A percentile compares a stretch with the other conserved stretches of the same genome.
phyloP scores from a whole-genome alignment of 2,888 invertebrate species.

The Octodonta nipae region DNA sequence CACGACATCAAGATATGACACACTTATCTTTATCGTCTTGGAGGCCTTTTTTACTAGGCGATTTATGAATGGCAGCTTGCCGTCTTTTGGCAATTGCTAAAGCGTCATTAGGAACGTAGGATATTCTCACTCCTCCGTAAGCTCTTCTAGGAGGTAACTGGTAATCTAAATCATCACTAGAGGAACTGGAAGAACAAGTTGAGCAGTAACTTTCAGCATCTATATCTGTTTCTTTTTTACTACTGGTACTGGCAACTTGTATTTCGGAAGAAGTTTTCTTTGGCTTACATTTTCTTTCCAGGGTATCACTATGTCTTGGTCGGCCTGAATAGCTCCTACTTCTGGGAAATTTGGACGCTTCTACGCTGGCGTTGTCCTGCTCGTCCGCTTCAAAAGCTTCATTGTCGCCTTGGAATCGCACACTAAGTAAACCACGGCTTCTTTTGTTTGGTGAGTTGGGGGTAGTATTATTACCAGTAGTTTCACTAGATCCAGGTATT shows the following conservation, averaged over 20 bases:
- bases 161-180: constrained; percentile 78
- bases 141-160: constrained; percentile 70
- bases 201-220: constrained; percentile 74
- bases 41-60: constrained; percentile 28
- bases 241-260: constrained; percentile 26
- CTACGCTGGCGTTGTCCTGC: constrained; percentile 26
- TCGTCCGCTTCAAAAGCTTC: constrained; percentile 36
- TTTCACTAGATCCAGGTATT: constrained; percentile 26
- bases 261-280: constrained; percentile 30
- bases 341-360: constrained; percentile 34
- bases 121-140: constrained; percentile 78
- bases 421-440: constrained; percentile 35
- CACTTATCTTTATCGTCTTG: constrained; percentile 59
- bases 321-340: constrained; percentile 43
- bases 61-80: constrained; percentile 35
- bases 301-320: constrained; percentile 27
- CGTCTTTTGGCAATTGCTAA: constrained; percentile 67
- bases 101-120: constrained; percentile 86
- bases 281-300: constrained; percentile 25
- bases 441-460: constrained; percentile 33
- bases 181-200: constrained; percentile 74
- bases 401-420: constrained; percentile 36
- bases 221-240: constrained; percentile 44
- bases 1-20: constrained; percentile 64
- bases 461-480: constrained; percentile 23